Evolutionary conservation across 2,888 invertebrate species (phyloP), one percentile per base, ranked within the genome.

Genomic region (Lobophora halterata): DNA sequence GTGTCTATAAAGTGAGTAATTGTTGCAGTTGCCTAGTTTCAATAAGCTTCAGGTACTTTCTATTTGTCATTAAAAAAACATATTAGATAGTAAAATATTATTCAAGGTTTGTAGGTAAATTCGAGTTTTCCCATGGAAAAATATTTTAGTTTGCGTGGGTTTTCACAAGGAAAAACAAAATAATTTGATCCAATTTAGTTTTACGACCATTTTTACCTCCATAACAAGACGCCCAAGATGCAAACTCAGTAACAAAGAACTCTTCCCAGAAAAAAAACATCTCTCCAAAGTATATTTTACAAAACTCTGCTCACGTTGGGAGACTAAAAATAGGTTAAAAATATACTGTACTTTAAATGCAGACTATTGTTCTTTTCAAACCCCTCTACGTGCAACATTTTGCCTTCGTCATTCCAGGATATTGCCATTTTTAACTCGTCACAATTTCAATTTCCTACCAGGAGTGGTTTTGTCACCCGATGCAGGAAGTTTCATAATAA

Each of bases 391-490:
- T 32, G 11, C 31, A 30, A 29, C 40, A 32, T 43, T 42, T 37
- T 34, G 5, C 10, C 28, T 29, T 9, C 10, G 8, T 5, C 8
- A 27, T 26, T 31, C 10, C 27, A 35, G 13, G 16, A 11, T 31
- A 17, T 26, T 17, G 37, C 20, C 39, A 32, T 52, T 53, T 52
- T 50, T 40, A 39, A 52, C 43, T 42, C 46, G 49, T 52, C 48
- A 57, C 52, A 42, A 41, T 53, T 61, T 45, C 61, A 57, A 59
- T 58, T 61, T 60, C 50, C 52, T 51, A 27, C 42, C 34, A 31
- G 27, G 35, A 35, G 28, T 40, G 39, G 5, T 18, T 37, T 28
- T 51, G 50, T 42, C 45, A 44, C 20, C 26, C 19, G 32, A 14
- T 16, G 14, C 18, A 14, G 37, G 41, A 39, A 26, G 39, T 18